Percentiles rank a stretch among this genome's conserved stretches.
These are phyloP conservation scores for Archegozetes longisetosus DNA, from an alignment of 1,140 invertebrate species.

Conservation along the genomic window DNA sequence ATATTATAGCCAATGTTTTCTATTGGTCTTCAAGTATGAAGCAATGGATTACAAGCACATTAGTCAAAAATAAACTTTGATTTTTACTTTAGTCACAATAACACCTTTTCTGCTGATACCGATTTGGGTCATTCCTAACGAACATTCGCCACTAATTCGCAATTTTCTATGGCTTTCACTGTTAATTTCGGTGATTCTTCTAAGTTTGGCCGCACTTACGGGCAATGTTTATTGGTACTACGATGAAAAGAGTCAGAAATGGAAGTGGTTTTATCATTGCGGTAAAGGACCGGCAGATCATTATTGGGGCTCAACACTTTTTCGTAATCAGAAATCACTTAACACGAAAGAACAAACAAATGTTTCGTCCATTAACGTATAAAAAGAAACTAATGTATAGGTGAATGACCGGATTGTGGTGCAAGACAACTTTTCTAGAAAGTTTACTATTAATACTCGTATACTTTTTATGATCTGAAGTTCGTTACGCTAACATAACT, in stretches of 20 bases:
- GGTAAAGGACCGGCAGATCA: conserved; percentile 14
- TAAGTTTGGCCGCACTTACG: conserved; percentile 9
- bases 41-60: conserved; percentile 5
- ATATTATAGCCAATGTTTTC: background rate
- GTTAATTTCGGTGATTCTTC: background rate
- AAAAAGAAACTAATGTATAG: too few species aligned
- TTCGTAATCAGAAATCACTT: background rate
- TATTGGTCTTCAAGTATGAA: too few species aligned
- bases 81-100: conserved; percentile 11
- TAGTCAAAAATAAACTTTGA: conserved; percentile 11
- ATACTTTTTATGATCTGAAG: too few species aligned
- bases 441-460: too few species aligned
- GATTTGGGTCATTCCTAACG: conserved; percentile 15
- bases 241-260: conserved; percentile 6
- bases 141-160: conserved; percentile 11
- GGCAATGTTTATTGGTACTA: conserved; percentile 19
- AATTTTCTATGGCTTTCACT: conserved; percentile 2
- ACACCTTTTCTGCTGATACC: conserved; percentile 18
- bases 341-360: background rate
- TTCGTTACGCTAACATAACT: too few species aligned
- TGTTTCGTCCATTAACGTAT: too few species aligned
- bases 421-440: too few species aligned
- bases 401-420: too few species aligned
- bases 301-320: conserved; percentile 14
- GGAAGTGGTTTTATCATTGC: conserved; percentile 12